These are phyloP conservation scores for Gisinianus flammeolus DNA, from an alignment of 2,888 invertebrate genomes.

Conservation along the genomic window DNA sequence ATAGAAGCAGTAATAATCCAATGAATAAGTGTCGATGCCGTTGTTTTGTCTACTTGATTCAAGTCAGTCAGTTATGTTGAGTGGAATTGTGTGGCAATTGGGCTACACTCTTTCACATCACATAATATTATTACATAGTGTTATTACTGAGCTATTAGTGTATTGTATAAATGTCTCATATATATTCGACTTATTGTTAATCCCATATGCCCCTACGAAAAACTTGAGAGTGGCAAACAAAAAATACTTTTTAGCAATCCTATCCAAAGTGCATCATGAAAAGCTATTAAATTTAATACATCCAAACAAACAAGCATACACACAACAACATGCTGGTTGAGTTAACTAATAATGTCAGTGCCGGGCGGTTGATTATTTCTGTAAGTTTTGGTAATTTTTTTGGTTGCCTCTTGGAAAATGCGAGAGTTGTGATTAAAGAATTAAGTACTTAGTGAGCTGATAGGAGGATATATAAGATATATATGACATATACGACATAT, in stretches of 20 bases:
- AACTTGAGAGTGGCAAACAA: not conserved
- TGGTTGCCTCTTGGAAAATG: too few relatives aligned
- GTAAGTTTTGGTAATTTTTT: slow-evolving; percentile 24
- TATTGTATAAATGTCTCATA: not conserved
- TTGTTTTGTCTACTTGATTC: not conserved
- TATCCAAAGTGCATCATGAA: slow-evolving; percentile 26
- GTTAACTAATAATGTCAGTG: slow-evolving; percentile 27
- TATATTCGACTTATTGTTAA: not conserved
- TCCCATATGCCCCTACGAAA: too few relatives aligned
- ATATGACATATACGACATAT: too few relatives aligned
- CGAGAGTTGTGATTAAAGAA: slow-evolving; percentile 16
- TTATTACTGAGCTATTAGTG: not conserved
- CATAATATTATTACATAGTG: not conserved
- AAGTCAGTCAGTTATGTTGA: slow-evolving; percentile 8
- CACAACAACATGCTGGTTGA: slow-evolving; percentile 35
- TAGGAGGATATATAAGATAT: too few relatives aligned
- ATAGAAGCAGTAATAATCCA: slow-evolving; percentile 15
- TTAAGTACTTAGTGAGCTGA: slow-evolving; percentile 25
- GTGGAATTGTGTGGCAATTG: slow-evolving; percentile 22
- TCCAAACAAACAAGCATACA: not conserved
- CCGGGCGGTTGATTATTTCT: slow-evolving; percentile 25
- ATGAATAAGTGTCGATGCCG: slow-evolving; percentile 28
- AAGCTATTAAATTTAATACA: slow-evolving; percentile 23
- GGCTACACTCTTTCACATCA: slow-evolving; percentile 9
- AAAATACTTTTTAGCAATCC: not conserved